Base-by-base conservation (phyloP, 2,888 invertebrate species). In the Palloptera scutellata region DNA sequence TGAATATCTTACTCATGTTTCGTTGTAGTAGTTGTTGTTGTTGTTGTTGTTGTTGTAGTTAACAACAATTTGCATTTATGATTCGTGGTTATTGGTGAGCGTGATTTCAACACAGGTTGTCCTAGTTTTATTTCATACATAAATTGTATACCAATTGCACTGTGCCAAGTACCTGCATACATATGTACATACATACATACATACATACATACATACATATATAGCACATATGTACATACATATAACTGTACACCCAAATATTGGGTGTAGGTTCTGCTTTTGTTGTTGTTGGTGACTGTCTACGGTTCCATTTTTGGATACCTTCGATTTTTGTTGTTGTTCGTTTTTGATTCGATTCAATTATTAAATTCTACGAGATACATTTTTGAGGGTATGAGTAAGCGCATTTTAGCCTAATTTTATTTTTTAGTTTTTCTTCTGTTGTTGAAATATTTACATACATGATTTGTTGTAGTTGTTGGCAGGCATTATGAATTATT, bases 71-170 rank as follows among this genome's bases (percentile, higher is more conserved):
- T 30, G 30, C 30, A 30, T 30, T 30, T 30, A 30, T 6, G 30
- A 30, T 30, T 30, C 30, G 30, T 30, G 30, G 30, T 30, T 30
- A 6, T 30, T 30, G 30, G 42, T 61, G 48, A 11, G 62, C 53
- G 65, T 61, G 65, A 68, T 68, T 68, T 65, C 68, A 30, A 68
- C 68, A 68, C 68, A 68, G 68, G 68, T 68, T 68, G 68, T 68
- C 65, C 68, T 54, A 68, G 48, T 68, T 68, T 65, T 59, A 4
- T 30, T 6, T 30, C 30, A 30, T 30, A 30, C 30, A 30, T 30
- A 30, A 30, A 30, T 30, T 30, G 2, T 30, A 30, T 30, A 30
- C 30, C 12, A 48, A 15, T 48, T 48, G 4, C 9, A 12, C 15
- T n/a, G 54, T n/a, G n/a, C n/a, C n/a, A n/a, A n/a, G n/a, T n/a